A percentile compares a stretch with the other conserved stretches of the same genome.
phyloP scores from a whole-genome alignment of 2,888 invertebrate genomes.

The Adelphocoris suturalis region DNA sequence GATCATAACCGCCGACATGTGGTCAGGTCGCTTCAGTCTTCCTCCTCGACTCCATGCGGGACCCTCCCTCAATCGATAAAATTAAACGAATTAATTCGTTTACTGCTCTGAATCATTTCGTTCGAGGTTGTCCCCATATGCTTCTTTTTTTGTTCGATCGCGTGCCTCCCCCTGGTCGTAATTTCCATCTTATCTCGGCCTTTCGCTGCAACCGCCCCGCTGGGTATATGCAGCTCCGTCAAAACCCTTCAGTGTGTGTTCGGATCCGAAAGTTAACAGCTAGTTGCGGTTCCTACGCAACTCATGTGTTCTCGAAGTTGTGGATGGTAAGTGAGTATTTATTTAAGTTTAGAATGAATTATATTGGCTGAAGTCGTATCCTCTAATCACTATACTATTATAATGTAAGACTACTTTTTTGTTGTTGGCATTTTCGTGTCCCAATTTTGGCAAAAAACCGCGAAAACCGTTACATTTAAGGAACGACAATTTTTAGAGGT shows the following conservation, averaged over 20 bases:
- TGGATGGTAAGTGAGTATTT: not conserved
- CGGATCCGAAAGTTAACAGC: not conserved
- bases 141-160: constrained; percentile 3
- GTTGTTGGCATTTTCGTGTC: no score
- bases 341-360: not conserved
- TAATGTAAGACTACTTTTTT: no score
- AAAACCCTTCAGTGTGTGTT: not conserved
- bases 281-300: not conserved
- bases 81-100: not conserved
- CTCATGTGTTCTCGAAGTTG: not conserved
- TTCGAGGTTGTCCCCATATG: not conserved
- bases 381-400: no score
- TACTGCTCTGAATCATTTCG: constrained; percentile 24
- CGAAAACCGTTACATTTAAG: no score
- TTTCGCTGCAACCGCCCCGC: not conserved
- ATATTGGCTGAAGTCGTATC: not conserved
- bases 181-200: constrained; percentile 11
- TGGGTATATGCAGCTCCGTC: not conserved
- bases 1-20: not conserved
- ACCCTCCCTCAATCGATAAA: constrained; percentile 17
- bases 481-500: no score
- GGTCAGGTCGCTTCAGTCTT: not conserved
- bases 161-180: not conserved
- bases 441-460: no score
- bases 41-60: not conserved